Base-by-base conservation (phyloP, 2,888 invertebrate species). In the Eretmocerus hayati region DNA sequence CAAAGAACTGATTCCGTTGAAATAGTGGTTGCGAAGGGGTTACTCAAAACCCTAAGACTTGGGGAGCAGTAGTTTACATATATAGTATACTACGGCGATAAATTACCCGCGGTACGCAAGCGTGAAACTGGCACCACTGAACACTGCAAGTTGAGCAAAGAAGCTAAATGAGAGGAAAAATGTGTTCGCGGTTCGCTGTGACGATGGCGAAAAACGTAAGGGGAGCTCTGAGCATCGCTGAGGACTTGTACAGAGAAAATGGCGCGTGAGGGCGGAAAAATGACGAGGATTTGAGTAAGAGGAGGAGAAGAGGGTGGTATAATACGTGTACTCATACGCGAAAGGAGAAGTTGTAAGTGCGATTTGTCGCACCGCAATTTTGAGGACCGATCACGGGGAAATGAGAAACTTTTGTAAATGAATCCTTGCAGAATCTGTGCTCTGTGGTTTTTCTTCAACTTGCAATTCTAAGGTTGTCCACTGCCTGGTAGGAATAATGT, bases 111-210 rank as follows among this genome's bases (percentile, higher is more conserved):
- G 22, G 42, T 33, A 18, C n/a, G 37, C n/a, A 22, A 23, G 26
- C 37, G 47, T 41, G 50, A 54, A 46, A 49, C 35, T 32, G 35
- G 36, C 22, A 31, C 4, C 37, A 20, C 31, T 32, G 40, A 39
- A n/a, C n/a, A n/a, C n/a, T n/a, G n/a, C n/a, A n/a, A n/a, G n/a
- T n/a, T n/a, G n/a, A 41, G 18, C 26, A n/a, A 42, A 49, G 39
- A 42, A 36, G 48, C 49, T 53, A 53, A 50, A 42, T 45, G 39
- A 46, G 49, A 43, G 46, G 42, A 49, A 40, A 42, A 52, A 46
- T 19, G 40, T 15, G 23, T 13, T 39, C 18, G n/a, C n/a, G n/a
- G n/a, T n/a, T n/a, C n/a, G n/a, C n/a, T n/a, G n/a, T n/a, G n/a
- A n/a, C n/a, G 22, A 20, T 15, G n/a, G 20, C 21, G 22, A 5